Base-by-base conservation (phyloP, 53 echinoderm and acorn worm genomes). In the Arbacia lixula region DNA sequence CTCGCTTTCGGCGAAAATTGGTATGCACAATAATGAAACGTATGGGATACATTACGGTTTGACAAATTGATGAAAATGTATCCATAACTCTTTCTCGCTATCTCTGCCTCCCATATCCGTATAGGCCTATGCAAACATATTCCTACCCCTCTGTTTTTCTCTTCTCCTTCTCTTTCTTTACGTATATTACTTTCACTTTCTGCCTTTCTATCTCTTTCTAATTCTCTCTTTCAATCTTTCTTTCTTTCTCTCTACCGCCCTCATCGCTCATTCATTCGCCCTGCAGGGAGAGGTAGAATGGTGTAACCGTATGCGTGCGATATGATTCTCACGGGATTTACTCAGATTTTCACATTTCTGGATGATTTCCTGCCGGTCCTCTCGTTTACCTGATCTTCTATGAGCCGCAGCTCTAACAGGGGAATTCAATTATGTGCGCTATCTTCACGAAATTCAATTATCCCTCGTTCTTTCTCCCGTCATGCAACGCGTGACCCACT, bases 401-500 rank as follows among this genome's bases (percentile, higher is more conserved):
- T 19, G 53, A 53, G 46, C 51, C 74, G n/a, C n/a, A n/a, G n/a
- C n/a, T n/a, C n/a, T n/a, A 33, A 53, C 17, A 50, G 46, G 53
- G 74, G 74, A 74, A 74, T 74, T 74, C 74, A 74, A 74, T 74
- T 74, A 74, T 74, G 53, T 52, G 53, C 21, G 53, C 74, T 74
- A 74, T 74, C 74, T 51, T 74, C 46, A 28, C 2, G n/a, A 53
- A 53, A 74, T 74, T 34, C 33, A 74, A 74, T 74, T 74, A 74
- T 74, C 51, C 31, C 31, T 46, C 14, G 8, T 46, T 53, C 53
- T 53, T 74, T 38, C 33, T 74, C 74, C n/a, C 74, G 51, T 46
- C 46, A 6, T 31, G 51, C 74, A 30, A 33, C 20, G 29, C 51
- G 35, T 53, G 74, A 34, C 74, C 74, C 52, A 74, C 30, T 74